A percentile compares a stretch with the other conserved stretches of the same genome.
Evolutionary conservation across 2,888 invertebrate species (phyloP).

Genomic region (Axea sp.): DNA sequence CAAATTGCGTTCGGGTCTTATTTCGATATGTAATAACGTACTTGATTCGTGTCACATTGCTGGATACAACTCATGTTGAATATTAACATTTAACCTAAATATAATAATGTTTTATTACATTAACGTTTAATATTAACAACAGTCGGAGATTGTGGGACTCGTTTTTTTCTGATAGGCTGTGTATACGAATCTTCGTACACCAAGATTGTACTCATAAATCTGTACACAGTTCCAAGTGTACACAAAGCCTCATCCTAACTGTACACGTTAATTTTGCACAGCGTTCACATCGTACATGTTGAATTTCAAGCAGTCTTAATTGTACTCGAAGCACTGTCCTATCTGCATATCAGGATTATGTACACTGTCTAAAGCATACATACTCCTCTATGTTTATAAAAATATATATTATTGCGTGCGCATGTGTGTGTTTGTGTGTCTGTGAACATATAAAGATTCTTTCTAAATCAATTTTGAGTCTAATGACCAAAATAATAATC

Average conservation of each 20-base stretch:
- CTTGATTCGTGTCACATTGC: too few relatives aligned
- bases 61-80: too few relatives aligned
- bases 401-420: too few relatives aligned
- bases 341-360: conserved; percentile 61
- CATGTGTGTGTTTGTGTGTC: too few relatives aligned
- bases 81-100: too few relatives aligned
- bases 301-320: conserved; percentile 63
- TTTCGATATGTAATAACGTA: too few relatives aligned
- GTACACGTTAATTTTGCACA: conserved; percentile 61
- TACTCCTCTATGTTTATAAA: conserved; percentile 57
- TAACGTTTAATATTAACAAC: conserved; percentile 26
- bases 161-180: conserved; percentile 31
- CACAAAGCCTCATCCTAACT: conserved; percentile 60
- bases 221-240: conserved; percentile 56
- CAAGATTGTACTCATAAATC: conserved; percentile 56
- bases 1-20: too few relatives aligned
- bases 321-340: conserved; percentile 62
- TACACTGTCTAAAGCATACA: conserved; percentile 58
- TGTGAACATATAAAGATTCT: too few relatives aligned
- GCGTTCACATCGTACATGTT: conserved; percentile 62
- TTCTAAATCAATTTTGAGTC: too few relatives aligned
- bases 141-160: conserved; percentile 23
- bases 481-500: too few relatives aligned
- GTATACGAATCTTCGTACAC: conserved; percentile 53
- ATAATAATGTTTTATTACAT: too few relatives aligned